Conservation (phyloP, 2,113 vertebrate species). For the Gavia stellata region DNA sequence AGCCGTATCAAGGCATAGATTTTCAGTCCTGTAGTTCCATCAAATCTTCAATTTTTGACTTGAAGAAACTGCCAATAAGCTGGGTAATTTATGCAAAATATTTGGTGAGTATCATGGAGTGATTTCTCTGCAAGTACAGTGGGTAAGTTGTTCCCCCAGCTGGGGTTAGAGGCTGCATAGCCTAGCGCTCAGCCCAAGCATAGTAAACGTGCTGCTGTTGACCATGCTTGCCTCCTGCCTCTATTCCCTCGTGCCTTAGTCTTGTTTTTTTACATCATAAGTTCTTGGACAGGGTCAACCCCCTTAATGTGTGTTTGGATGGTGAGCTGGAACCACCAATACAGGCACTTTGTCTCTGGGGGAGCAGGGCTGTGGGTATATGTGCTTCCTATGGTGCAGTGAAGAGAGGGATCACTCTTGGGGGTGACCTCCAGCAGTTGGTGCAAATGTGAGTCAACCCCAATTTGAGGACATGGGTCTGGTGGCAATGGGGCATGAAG, state of each 20-base stretch:
- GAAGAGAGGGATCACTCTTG: background rate
- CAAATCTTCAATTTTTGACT: background rate
- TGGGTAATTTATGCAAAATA: background rate
- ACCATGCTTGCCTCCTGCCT: background rate
- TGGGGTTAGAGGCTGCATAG: background rate
- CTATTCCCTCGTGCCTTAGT: background rate
- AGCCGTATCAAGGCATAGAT: background rate
- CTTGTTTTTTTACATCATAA: accelerated
- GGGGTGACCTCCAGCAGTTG: background rate
- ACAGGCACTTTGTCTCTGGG: background rate
- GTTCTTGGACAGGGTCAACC: background rate
- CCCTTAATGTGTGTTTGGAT: background rate
- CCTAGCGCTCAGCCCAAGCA: background rate
- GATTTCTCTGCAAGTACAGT: background rate
- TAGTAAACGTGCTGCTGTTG: background rate
- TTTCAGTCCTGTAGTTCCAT: background rate
- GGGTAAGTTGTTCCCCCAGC: background rate
- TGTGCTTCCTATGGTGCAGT: background rate
- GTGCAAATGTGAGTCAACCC: background rate
- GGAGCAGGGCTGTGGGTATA: background rate
- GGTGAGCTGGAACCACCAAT: background rate
- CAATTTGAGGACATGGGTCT: background rate
- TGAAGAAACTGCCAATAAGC: background rate
- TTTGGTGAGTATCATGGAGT: background rate
- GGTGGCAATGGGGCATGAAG: background rate